Evolutionary conservation across 1,140 invertebrate genomes (phyloP).

Genomic region (Bombus ignitus): DNA sequence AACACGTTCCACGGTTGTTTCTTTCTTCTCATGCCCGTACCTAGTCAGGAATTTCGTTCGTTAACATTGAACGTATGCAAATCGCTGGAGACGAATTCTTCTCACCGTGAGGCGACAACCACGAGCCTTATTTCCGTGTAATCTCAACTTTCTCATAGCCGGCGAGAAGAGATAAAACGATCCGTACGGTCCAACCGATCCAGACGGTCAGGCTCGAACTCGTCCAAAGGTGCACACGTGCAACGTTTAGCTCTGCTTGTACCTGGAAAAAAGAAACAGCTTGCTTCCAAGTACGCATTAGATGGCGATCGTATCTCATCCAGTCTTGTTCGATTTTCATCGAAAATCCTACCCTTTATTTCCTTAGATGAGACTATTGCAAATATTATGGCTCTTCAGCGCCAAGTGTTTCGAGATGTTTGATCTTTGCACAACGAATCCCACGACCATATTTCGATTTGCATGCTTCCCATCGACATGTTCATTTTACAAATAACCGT

Average conservation of each 20-base stretch:
- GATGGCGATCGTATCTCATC: neutral
- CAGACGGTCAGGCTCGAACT: neutral
- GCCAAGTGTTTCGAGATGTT: neutral
- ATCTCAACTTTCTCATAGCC: constrained; percentile 29
- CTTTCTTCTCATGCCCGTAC: neutral
- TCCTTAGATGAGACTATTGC: neutral
- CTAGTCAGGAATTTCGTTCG: constrained; percentile 28
- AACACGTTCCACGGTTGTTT: neutral
- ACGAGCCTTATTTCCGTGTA: constrained; percentile 13
- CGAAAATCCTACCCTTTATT: neutral
- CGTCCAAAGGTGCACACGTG: constrained; percentile 16
- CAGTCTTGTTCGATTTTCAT: neutral
- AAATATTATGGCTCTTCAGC: neutral
- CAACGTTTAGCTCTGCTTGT: neutral
- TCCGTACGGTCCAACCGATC: neutral
- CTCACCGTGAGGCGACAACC: neutral
- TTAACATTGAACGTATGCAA: constrained; percentile 40
- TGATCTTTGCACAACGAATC: neutral
- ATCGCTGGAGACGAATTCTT: constrained; percentile 36
- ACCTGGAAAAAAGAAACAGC: constrained; percentile 9
- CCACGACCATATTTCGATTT: neutral
- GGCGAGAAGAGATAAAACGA: constrained; percentile 23
- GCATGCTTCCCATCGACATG: too few species aligned
- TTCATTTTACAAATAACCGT: neutral
- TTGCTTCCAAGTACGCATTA: neutral